These are phyloP conservation scores for Elgaria multicarinata DNA, from an alignment of 2,113 vertebrate genomes.

Conservation along the genomic window DNA sequence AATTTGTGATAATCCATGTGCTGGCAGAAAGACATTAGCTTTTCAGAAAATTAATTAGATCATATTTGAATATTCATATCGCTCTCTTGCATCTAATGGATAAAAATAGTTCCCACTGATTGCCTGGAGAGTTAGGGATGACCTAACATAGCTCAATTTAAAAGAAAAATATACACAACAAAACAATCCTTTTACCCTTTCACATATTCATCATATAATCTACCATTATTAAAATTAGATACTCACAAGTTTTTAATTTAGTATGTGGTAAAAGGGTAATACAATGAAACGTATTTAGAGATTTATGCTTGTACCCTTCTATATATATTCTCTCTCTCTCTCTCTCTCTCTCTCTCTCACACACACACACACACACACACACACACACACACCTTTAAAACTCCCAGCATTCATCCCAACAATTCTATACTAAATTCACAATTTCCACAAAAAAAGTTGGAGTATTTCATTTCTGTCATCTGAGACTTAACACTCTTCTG, in stretches of 20 bases:
- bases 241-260: conserved; percentile 23
- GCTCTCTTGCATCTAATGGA: conserved; percentile 53
- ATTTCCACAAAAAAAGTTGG: conserved; percentile 52
- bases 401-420: conserved; percentile 49
- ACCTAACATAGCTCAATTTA: conserved; percentile 60
- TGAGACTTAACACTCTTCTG: conserved; percentile 63
- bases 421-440: conserved; percentile 48
- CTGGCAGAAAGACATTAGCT: conserved; percentile 60
- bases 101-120: conserved; percentile 73
- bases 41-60: conserved; percentile 75
- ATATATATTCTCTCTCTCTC: background rate
- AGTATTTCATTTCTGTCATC: conserved; percentile 68
- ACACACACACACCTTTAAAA: conserved; percentile 20
- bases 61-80: conserved; percentile 75
- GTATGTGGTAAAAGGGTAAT: conserved; percentile 12
- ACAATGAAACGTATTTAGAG: conserved; percentile 9
- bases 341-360: background rate
- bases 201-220: conserved; percentile 43
- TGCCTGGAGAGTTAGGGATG: conserved; percentile 56
- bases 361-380: background rate
- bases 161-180: conserved; percentile 51
- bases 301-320: conserved; percentile 37
- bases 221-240: conserved; percentile 6
- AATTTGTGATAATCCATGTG: conserved; percentile 61
- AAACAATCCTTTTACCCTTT: conserved; percentile 37